These are phyloP conservation scores for Drosophila atripex DNA, from an alignment of 2,888 invertebrate genomes.

Conservation along the genomic window DNA sequence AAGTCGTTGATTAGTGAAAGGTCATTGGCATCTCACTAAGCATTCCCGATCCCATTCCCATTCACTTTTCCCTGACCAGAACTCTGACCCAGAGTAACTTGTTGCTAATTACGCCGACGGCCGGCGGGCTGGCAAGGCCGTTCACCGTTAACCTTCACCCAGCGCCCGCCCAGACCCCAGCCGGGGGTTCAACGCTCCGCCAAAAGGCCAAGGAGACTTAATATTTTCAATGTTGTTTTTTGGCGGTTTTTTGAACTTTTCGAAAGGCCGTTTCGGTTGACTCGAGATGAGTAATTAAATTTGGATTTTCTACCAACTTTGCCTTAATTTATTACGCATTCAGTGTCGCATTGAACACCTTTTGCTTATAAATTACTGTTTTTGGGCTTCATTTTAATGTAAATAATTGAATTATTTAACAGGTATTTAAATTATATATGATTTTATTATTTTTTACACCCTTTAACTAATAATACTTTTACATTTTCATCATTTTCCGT, in stretches of 20 bases:
- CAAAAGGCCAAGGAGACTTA: conserved; percentile 17
- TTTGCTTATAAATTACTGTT: conserved; percentile 2
- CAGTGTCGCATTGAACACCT: background rate
- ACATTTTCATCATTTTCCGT: background rate
- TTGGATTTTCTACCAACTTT: background rate
- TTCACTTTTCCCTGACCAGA: conserved; percentile 47
- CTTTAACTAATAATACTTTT: background rate
- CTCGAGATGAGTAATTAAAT: conserved; percentile 19
- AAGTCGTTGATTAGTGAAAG: conserved; percentile 32
- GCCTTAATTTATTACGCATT: background rate
- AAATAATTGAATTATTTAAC: too few relatives aligned
- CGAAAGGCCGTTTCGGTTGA: conserved; percentile 24
- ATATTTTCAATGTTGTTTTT: conserved; percentile 28
- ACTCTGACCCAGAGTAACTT: conserved; percentile 70
- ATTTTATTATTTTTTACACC: background rate
- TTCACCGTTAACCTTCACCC: conserved; percentile 73
- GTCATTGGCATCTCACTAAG: conserved; percentile 45
- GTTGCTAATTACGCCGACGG: conserved; percentile 62
- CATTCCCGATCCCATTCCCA: conserved; percentile 28
- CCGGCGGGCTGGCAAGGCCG: conserved; percentile 52
- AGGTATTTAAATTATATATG: background rate
- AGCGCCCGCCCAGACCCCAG: background rate
- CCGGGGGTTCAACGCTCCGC: conserved; percentile 54
- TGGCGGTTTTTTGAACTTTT: conserved; percentile 58
- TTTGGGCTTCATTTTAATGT: background rate